These are phyloP conservation scores for Nasonia giraulti DNA, from an alignment of 1,140 invertebrate species.

Conservation along the genomic window DNA sequence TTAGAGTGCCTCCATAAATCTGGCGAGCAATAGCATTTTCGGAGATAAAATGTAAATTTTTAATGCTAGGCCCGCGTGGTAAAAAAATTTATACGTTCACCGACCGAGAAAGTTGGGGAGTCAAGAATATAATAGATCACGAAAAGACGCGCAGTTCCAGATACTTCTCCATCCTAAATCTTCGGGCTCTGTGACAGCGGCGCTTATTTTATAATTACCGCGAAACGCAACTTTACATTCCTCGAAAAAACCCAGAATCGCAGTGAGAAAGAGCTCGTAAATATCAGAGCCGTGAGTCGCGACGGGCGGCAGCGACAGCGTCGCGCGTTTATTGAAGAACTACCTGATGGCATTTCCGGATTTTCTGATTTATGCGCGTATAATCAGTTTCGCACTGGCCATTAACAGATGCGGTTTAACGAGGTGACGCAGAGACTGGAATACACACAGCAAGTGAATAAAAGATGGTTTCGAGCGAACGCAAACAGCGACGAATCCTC, in stretches of 20 bases:
- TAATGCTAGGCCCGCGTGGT: neutral
- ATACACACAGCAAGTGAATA: neutral
- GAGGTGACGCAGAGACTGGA: slow-evolving; percentile 30
- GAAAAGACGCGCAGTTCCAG: slow-evolving; percentile 26
- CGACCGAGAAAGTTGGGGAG: neutral
- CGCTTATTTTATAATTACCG: slow-evolving; percentile 46
- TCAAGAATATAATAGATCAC: slow-evolving; percentile 34
- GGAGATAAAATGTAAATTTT: slow-evolving; percentile 50
- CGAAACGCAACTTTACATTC: slow-evolving; percentile 27
- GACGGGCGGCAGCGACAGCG: neutral
- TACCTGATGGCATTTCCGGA: slow-evolving; percentile 49
- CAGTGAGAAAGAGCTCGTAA: slow-evolving; percentile 47
- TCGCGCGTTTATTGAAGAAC: slow-evolving; percentile 2
- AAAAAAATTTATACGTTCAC: neutral
- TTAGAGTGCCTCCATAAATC: slow-evolving; percentile 37
- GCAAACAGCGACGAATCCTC: neutral
- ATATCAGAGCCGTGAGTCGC: slow-evolving; percentile 11
- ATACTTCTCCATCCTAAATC: slow-evolving; percentile 58
- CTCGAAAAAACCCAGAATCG: slow-evolving; percentile 6
- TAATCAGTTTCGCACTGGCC: slow-evolving; percentile 26
- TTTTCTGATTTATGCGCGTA: slow-evolving; percentile 46
- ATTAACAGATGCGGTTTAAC: slow-evolving; percentile 35
- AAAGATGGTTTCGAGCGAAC: neutral
- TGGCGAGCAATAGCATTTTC: slow-evolving; percentile 32
- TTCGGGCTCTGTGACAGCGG: slow-evolving; percentile 18